These are phyloP conservation scores for Hydroisotoma schaefferi DNA, from an alignment of 2,888 invertebrate genomes.

Conservation along the genomic window DNA sequence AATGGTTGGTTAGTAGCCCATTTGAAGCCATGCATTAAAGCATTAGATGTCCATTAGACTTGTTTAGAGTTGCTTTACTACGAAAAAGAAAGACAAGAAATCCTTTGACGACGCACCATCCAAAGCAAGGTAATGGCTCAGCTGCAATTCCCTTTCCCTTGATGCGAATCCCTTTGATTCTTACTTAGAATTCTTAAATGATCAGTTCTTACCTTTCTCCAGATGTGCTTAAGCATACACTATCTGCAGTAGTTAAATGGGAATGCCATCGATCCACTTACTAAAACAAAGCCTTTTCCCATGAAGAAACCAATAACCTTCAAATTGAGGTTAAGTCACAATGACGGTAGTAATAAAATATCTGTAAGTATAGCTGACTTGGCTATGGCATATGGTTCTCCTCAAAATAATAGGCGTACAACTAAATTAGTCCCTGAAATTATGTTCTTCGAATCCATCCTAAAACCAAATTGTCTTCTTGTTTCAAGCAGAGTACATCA, in stretches of 20 bases:
- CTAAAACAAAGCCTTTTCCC: no score
- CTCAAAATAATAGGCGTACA: no score
- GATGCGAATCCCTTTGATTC: constrained; percentile 12
- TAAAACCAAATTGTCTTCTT: no score
- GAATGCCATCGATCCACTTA: not conserved
- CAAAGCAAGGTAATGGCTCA: constrained; percentile 10
- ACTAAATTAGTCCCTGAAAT: no score
- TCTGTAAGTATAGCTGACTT: no score
- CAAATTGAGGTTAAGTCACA: no score
- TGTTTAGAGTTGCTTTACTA: not conserved
- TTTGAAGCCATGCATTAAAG: not conserved
- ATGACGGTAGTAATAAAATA: no score
- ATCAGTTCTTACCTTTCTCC: constrained; percentile 1
- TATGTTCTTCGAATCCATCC: no score
- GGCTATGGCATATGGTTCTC: no score
- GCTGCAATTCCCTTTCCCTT: constrained; percentile 7
- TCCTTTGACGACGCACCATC: no score
- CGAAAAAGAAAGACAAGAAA: not conserved
- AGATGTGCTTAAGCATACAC: constrained; percentile 3
- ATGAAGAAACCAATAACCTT: no score
- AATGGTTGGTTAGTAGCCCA: not conserved
- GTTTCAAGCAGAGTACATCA: no score
- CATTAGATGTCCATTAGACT: not conserved
- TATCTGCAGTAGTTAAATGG: not conserved
- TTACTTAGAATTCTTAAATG: constrained; percentile 2